A percentile compares a stretch with the other conserved stretches of the same genome.
Evolutionary conservation across 1,140 invertebrate genomes (phyloP).

Genomic region (Bradysia coprophila): DNA sequence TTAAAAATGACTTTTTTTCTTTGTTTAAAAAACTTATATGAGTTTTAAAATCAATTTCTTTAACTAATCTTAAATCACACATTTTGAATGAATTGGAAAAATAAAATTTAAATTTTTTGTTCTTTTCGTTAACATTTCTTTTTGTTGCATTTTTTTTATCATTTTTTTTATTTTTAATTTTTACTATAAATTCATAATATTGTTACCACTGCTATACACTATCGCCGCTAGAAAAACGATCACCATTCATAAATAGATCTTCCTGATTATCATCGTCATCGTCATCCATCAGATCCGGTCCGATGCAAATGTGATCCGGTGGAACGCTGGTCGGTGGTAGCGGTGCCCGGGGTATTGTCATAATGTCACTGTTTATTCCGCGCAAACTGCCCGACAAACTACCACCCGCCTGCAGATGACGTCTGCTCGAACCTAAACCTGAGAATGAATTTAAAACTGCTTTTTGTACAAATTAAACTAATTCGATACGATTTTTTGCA

Average conservation of each 20-base stretch:
- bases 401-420: conserved; percentile 21
- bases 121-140: too few relatives aligned
- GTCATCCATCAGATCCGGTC: conserved; percentile 10
- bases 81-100: too few relatives aligned
- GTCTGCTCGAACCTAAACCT: conserved; percentile 22
- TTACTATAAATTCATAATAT: too few relatives aligned
- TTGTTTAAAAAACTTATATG: too few relatives aligned
- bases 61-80: too few relatives aligned
- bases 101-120: too few relatives aligned
- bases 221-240: conserved; percentile 23
- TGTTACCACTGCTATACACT: conserved; percentile 16
- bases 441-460: conserved; percentile 1
- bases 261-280: conserved; percentile 8
- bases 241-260: conserved; percentile 22
- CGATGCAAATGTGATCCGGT: conserved; percentile 21
- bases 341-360: conserved; percentile 22
- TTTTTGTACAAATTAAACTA: background rate
- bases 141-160: too few relatives aligned
- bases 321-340: conserved; percentile 21
- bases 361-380: conserved; percentile 19
- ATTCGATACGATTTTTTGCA: background rate
- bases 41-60: too few relatives aligned
- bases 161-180: too few relatives aligned
- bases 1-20: too few relatives aligned
- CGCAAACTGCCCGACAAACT: conserved; percentile 23